Conservation (phyloP, 2,888 invertebrate genomes). For the Pseudococcus longispinus region DNA sequence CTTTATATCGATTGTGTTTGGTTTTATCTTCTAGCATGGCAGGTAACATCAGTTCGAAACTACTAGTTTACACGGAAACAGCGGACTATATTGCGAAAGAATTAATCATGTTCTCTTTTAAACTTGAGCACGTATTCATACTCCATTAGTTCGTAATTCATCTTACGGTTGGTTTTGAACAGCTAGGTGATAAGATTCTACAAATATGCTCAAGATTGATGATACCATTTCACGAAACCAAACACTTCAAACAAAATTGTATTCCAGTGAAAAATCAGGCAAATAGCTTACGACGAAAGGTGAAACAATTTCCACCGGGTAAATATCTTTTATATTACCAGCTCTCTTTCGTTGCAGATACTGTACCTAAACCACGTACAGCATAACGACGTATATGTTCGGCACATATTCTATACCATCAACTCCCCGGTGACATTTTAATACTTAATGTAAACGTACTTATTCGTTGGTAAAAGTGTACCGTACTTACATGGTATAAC, state of each 20-base stretch:
- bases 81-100: not conserved
- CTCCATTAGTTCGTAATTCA: conserved; percentile 24
- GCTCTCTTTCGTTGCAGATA: not conserved
- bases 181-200: conserved; percentile 8
- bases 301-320: not conserved
- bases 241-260: conserved; percentile 24
- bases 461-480: not conserved
- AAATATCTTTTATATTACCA: conserved; percentile 11
- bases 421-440: not conserved
- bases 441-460: not conserved
- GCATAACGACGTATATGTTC: not conserved
- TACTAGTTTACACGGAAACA: not conserved
- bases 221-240: conserved; percentile 28
- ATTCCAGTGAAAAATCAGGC: not conserved
- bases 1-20: not conserved
- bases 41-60: not conserved
- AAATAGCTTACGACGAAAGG: not conserved
- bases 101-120: conserved; percentile 13
- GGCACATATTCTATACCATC: not conserved
- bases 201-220: conserved; percentile 28
- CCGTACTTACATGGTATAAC: conserved; percentile 88
- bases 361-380: not conserved
- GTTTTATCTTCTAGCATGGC: not conserved
- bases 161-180: not conserved
- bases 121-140: conserved; percentile 20